Base-by-base conservation (phyloP, 2,888 invertebrate genomes). In the Masnerella sp. region DNA sequence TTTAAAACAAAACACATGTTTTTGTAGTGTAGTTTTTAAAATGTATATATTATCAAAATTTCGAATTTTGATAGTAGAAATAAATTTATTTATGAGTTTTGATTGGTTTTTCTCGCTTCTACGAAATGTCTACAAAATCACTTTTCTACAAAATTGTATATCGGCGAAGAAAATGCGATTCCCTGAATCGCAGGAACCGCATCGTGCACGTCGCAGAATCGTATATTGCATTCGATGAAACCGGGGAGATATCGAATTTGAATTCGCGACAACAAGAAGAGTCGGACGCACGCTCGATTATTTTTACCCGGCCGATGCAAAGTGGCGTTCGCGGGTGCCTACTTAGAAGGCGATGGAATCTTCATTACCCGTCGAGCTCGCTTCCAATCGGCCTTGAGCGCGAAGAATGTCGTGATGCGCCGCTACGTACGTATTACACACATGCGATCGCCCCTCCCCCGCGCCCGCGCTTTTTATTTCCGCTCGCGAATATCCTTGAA, bases 341-440 rank as follows among this genome's bases (percentile, higher is more conserved):
- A 74, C 74, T 74, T 69, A 70, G 74, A 65, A 74, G 74, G 74
- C 70, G 70, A 74, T 74, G 74, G 74, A 74, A 74, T 74, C 74
- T 74, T 74, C 74, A 74, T 74, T 74, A 74, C 74, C 51, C 67
- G 62, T 62, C 69, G 74, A 65, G 74, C 62, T 74, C 52, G 62
- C 70, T 67, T 70, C 70, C 74, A 74, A 70, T 67, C 70, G 74
- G 45, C 74, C 74, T 74, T 74, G 70, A 70, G 40, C 67, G 61
- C 70, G 36, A 71, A 68, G 71, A 75, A 72, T 71, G 64, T 72
- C 75, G 52, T 68, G 68, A 71, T 75, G 58, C 54, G 68, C 64
- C 47, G 51, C 68, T 68, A 68, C 43, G 73, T 73, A 73, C 45
- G 56, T 62, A 68, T 62, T 61, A 73, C 73, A 67, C 43, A 73